Conservation (phyloP, 1,140 invertebrate genomes). For the Drosophila subobscura region DNA sequence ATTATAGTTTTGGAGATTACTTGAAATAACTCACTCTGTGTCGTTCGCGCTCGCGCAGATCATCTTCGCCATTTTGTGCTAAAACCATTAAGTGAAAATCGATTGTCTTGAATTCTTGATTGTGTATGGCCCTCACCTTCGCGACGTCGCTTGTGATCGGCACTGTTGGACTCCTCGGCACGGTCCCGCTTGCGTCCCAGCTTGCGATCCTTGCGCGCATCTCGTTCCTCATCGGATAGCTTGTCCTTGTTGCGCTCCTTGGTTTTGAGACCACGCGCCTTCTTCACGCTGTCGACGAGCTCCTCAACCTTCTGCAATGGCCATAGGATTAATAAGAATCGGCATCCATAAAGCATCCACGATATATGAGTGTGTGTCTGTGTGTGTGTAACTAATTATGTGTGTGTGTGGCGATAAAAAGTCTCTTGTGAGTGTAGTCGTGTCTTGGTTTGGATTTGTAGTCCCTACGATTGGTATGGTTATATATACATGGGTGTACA, state of each 20-base stretch:
- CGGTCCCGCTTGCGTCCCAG: constrained; percentile 90
- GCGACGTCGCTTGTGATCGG: constrained; percentile 89
- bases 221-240: constrained; percentile 86
- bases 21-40: constrained; percentile 64
- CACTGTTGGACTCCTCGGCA: constrained; percentile 86
- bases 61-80: constrained; percentile 82
- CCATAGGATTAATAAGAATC: constrained; percentile 54
- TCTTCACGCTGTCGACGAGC: constrained; percentile 86
- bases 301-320: constrained; percentile 84
- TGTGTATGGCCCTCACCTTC: constrained; percentile 85
- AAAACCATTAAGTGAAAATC: constrained; percentile 19
- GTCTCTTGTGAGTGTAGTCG: constrained; percentile 2
- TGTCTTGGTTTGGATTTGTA: constrained; percentile 1
- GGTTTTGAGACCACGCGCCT: constrained; percentile 87
- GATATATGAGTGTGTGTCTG: too few relatives aligned
- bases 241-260: constrained; percentile 86
- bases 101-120: constrained; percentile 43
- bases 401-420: background rate
- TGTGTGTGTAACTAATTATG: background rate
- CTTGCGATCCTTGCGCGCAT: constrained; percentile 90
- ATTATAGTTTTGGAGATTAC: background rate
- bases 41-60: constrained; percentile 72
- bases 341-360: too few relatives aligned
- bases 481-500: too few relatives aligned
- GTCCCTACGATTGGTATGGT: constrained; percentile 5